phyloP scores from a whole-genome alignment of 2,113 vertebrate genomes.

The Morone saxatilis region DNA sequence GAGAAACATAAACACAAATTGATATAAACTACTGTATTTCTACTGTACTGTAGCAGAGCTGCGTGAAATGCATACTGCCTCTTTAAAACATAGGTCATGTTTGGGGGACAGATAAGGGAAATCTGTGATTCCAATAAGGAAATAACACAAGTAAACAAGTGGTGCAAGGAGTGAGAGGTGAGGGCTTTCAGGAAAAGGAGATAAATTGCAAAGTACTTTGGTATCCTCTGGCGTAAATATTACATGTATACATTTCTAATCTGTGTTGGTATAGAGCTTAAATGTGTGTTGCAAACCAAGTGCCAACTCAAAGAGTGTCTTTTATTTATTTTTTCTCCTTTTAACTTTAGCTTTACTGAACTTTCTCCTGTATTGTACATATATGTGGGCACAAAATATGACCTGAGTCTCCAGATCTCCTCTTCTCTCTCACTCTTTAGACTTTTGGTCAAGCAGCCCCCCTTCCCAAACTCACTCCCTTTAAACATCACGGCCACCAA shows the following conservation, averaged over 20 bases:
- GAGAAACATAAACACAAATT: conserved; percentile 33
- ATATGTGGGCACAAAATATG: background rate
- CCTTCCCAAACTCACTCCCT: conserved; percentile 11
- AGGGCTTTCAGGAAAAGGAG: background rate
- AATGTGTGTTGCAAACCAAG: background rate
- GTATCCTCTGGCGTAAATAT: background rate
- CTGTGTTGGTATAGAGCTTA: background rate
- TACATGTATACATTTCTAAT: background rate
- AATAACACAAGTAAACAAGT: background rate
- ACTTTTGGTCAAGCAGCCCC: background rate
- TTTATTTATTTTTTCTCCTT: background rate
- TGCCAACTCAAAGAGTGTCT: background rate
- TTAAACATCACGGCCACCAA: background rate
- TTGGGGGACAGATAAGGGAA: background rate
- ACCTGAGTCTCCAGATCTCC: background rate
- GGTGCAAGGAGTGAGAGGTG: background rate
- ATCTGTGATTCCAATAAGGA: background rate
- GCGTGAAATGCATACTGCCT: background rate
- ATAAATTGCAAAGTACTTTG: background rate
- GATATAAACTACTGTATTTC: conserved; percentile 8
- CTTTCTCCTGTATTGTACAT: background rate
- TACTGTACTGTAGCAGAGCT: background rate
- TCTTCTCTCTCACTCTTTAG: background rate
- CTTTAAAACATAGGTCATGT: background rate
- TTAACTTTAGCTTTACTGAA: background rate